These are phyloP conservation scores for Onychorhynchus coronatus DNA, from an alignment of 2,113 vertebrate species.

Conservation along the genomic window DNA sequence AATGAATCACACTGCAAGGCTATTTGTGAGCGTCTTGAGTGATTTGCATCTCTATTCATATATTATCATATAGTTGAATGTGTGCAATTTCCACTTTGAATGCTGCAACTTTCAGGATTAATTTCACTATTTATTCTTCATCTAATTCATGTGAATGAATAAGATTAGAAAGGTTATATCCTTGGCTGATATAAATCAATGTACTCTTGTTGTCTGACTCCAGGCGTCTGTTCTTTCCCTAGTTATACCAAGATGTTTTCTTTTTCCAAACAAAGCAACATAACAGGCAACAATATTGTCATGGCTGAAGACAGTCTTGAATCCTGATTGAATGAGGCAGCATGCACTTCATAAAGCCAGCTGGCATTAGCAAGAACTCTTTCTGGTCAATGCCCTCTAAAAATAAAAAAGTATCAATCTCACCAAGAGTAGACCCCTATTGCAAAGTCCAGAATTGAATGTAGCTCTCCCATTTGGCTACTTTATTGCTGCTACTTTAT, in stretches of 20 bases:
- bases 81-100: background rate
- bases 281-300: background rate
- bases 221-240: background rate
- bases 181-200: background rate
- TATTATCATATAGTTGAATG: background rate
- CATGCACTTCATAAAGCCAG: constrained; percentile 33
- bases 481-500: background rate
- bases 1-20: background rate
- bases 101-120: background rate
- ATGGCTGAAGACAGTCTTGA: background rate
- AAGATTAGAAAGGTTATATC: background rate
- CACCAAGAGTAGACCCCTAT: background rate
- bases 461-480: background rate
- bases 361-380: constrained; percentile 34
- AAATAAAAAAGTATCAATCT: constrained; percentile 42
- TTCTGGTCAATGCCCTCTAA: constrained; percentile 61
- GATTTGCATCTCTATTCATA: background rate
- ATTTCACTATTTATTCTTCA: background rate
- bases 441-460: constrained; percentile 25
- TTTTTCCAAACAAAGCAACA: constrained; percentile 1
- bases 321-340: constrained; percentile 20
- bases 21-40: background rate
- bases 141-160: background rate
- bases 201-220: background rate
- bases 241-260: background rate